These are phyloP conservation scores for Apamea anceps DNA, from an alignment of 2,888 invertebrate species.

Conservation along the genomic window DNA sequence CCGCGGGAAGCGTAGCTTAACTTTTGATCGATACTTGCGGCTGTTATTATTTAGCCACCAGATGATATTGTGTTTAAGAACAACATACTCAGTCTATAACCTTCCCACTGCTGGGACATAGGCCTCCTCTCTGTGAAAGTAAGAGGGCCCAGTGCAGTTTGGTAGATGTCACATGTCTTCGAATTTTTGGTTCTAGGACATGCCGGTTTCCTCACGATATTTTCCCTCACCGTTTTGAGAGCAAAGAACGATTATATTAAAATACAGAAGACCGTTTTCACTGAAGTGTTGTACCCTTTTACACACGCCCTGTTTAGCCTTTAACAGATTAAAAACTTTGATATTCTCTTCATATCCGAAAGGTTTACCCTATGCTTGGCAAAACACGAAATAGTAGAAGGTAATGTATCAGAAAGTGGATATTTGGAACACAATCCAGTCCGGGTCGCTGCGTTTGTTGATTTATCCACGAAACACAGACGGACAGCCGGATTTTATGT, in stretches of 20 bases:
- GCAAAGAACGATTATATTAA: neutral
- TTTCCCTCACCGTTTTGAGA: too few species aligned
- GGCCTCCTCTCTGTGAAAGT: too few species aligned
- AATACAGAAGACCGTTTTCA: neutral
- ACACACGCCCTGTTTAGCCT: constrained; percentile 6
- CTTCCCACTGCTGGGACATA: too few species aligned
- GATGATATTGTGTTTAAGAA: neutral
- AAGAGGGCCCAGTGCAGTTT: too few species aligned
- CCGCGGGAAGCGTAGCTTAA: neutral
- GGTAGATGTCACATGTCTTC: too few species aligned
- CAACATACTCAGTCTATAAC: too few species aligned
- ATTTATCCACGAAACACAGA: constrained; percentile 60
- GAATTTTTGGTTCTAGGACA: too few species aligned
- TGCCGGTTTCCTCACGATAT: too few species aligned
- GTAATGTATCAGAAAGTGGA: constrained; percentile 60
- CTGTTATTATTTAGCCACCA: too few species aligned
- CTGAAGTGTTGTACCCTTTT: neutral
- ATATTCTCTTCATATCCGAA: constrained; percentile 24
- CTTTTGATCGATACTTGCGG: neutral
- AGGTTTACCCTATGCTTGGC: constrained; percentile 10
- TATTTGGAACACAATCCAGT: constrained; percentile 58
- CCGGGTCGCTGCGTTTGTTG: constrained; percentile 57
- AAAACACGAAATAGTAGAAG: constrained; percentile 48
- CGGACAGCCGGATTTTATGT: constrained; percentile 51
- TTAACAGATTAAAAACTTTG: constrained; percentile 20